Base-by-base conservation (phyloP, 2,888 invertebrate species). In the Diplazon laetatorius region DNA sequence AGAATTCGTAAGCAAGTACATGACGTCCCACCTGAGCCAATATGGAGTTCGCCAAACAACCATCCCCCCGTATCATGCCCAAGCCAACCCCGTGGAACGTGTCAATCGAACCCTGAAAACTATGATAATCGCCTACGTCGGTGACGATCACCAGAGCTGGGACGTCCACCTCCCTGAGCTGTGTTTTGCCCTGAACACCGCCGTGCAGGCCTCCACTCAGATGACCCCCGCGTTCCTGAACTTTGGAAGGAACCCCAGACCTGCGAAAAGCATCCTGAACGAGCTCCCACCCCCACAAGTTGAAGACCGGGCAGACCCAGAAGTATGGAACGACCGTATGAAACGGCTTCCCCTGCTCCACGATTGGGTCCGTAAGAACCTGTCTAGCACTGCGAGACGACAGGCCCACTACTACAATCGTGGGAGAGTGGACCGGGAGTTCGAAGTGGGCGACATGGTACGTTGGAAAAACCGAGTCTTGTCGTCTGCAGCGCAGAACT, bases 1-100 rank as follows among this genome's bases (percentile, higher is more conserved):
- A 25, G 18, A 44, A 83, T 86, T 14, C 82, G 84, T 4, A 12
- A 86, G 82, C 72, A 52, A 48, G 46, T 37, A 60, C 46, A 44
- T 73, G n/a, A 25, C 14, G 1, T 9, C 10, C 0, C 39, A 68
- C 0, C 20, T 80, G 0, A 44, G 22, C 0, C 18, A 70, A 0
- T 71, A 55, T 5, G 42, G 48, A 1, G 25, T 72, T 14, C 0
- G 16, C 2, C 65, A 65, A 16, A 46, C 52, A 22, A 73, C 66
- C 37, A 48, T 73, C 25, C 73, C 66, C 35, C 52, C 57, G 25
- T 73, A 65, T 25, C 65, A 66, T 55, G 48, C 65, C 39, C 46
- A 72, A 39, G 71, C 66, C 12, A 76, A 76, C 39, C 63, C 65
- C 2, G 68, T 59, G 0, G 74, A 74, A 12, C 14, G 68, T 9